Evolutionary conservation across 2,888 invertebrate species (phyloP).

Genomic region (Ormyrus rosae): DNA sequence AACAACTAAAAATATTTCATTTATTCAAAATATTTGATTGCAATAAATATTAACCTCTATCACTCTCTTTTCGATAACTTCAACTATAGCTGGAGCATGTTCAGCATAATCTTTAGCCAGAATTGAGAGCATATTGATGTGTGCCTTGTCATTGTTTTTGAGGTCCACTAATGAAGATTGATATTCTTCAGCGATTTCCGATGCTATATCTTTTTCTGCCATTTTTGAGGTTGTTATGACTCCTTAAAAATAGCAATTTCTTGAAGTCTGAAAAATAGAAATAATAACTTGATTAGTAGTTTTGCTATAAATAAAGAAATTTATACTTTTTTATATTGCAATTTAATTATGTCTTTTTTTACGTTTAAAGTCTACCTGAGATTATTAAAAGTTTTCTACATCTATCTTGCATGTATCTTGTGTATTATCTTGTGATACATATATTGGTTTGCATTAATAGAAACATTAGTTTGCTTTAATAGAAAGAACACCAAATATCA

Average conservation of each 20-base stretch:
- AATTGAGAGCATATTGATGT: constrained; percentile 98
- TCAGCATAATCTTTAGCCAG: constrained; percentile 96
- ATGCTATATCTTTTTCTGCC: background rate
- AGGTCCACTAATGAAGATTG: constrained; percentile 92
- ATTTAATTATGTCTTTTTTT: constrained; percentile 2
- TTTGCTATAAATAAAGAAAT: too few species aligned
- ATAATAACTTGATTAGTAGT: background rate
- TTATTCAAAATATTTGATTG: constrained; percentile 4
- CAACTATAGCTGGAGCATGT: constrained; percentile 93
- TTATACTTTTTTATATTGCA: too few species aligned
- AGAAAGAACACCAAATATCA: too few species aligned
- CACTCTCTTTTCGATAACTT: constrained; percentile 96
- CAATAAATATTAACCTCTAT: constrained; percentile 85
- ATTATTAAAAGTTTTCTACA: background rate
- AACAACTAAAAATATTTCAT: background rate
- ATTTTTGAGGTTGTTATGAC: background rate
- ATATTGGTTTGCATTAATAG: too few species aligned
- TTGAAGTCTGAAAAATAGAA: constrained; percentile 42
- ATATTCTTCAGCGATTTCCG: constrained; percentile 91
- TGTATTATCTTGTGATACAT: too few species aligned
- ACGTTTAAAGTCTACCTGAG: background rate
- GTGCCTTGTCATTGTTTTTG: constrained; percentile 96
- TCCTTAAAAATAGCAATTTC: constrained; percentile 2
- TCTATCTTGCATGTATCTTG: too few species aligned
- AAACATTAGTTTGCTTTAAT: too few species aligned